A percentile compares a stretch with the other conserved stretches of the same genome.
Conservation (phyloP, 2,113 vertebrate genomes). For the Rhea americana region DNA sequence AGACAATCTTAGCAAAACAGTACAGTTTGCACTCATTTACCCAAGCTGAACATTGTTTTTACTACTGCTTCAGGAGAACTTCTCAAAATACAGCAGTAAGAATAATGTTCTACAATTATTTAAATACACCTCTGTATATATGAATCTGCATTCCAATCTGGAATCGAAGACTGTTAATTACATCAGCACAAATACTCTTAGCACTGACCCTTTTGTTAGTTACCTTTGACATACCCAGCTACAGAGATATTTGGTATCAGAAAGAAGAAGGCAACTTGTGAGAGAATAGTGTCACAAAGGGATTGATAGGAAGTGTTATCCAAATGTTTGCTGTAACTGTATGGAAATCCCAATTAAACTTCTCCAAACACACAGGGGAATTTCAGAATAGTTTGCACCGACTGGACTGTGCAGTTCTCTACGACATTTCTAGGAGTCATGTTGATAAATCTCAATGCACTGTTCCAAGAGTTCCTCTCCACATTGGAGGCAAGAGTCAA, state of each 20-base stretch:
- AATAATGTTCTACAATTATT: not conserved
- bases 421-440: not conserved
- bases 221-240: not conserved
- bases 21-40: not conserved
- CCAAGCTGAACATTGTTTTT: not conserved
- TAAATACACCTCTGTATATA: not conserved
- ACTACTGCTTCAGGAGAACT: not conserved
- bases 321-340: not conserved
- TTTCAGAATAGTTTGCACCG: constrained; percentile 22
- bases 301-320: not conserved
- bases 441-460: constrained; percentile 17
- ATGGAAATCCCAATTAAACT: constrained; percentile 19
- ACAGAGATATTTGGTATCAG: not conserved
- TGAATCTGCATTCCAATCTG: not conserved
- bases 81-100: not conserved
- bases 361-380: not conserved
- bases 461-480: constrained; percentile 23
- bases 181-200: not conserved
- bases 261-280: not conserved
- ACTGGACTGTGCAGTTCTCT: not conserved
- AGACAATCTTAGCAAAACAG: not conserved
- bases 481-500: constrained; percentile 20
- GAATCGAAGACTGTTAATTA: not conserved
- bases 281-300: not conserved
- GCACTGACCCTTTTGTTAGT: not conserved